These are phyloP conservation scores for Apamea epomidion DNA, from an alignment of 2,888 invertebrate species.

Conservation along the genomic window DNA sequence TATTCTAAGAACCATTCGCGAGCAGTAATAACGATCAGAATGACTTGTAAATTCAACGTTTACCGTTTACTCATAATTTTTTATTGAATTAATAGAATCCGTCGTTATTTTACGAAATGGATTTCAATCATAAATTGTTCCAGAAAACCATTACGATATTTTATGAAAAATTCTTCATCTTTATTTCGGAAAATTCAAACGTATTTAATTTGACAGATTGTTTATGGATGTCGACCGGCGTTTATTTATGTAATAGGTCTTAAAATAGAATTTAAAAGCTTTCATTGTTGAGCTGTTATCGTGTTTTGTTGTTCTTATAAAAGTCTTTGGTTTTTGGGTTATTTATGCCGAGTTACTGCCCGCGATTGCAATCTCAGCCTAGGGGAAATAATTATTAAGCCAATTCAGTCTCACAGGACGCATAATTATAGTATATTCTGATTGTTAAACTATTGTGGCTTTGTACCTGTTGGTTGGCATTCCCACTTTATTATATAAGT, in stretches of 20 bases:
- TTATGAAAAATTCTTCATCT: slow-evolving; percentile 29
- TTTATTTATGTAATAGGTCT: slow-evolving; percentile 37
- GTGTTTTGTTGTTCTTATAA: slow-evolving; percentile 17
- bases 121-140: slow-evolving; percentile 38
- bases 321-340: not conserved
- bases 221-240: slow-evolving; percentile 34
- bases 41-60: slow-evolving; percentile 32
- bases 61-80: slow-evolving; percentile 17
- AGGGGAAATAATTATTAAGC: not conserved
- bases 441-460: not conserved
- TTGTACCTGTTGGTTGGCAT: not conserved
- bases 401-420: no score
- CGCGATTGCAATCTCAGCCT: not conserved
- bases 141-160: slow-evolving; percentile 44
- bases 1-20: not conserved
- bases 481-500: not conserved
- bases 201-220: slow-evolving; percentile 54
- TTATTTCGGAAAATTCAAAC: slow-evolving; percentile 13
- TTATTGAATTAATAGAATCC: slow-evolving; percentile 47
- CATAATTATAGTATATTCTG: not conserved
- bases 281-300: slow-evolving; percentile 38
- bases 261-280: slow-evolving; percentile 54
- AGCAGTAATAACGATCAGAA: slow-evolving; percentile 11
- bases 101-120: slow-evolving; percentile 35
- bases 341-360: not conserved